Percentiles rank a stretch among this genome's conserved stretches.
phyloP scores from a whole-genome alignment of 2,797 vertebrate genomes.

The Ctenopoma kingsleyae region DNA sequence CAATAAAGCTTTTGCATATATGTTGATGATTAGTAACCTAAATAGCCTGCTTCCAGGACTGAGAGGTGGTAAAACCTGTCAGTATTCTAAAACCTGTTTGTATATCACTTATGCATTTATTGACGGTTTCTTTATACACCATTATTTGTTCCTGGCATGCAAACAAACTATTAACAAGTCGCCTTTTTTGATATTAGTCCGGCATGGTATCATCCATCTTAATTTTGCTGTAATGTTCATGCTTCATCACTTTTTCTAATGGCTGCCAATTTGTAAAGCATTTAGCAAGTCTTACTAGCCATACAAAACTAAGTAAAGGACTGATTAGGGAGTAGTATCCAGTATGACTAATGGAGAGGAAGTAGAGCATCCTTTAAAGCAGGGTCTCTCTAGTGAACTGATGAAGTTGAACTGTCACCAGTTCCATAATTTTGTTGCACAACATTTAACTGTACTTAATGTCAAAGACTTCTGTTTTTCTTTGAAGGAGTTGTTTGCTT shows the following conservation, averaged over 20 bases:
- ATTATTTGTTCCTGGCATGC: background rate
- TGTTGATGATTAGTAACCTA: background rate
- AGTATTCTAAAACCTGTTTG: too few species aligned
- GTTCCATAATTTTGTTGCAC: background rate
- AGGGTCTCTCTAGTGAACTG: background rate
- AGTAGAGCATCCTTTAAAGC: background rate
- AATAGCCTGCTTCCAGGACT: background rate
- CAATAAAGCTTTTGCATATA: background rate
- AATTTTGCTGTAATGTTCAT: conserved; percentile 13
- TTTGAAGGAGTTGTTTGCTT: background rate
- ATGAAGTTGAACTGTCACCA: background rate
- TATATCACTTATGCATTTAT: too few species aligned
- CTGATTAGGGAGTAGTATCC: conserved; percentile 1
- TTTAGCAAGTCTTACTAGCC: conserved; percentile 12
- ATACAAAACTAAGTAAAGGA: background rate
- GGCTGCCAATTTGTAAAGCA: conserved; percentile 20
- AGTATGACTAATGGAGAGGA: background rate
- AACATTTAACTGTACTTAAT: background rate
- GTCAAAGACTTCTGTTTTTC: background rate
- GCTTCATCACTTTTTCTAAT: conserved; percentile 7
- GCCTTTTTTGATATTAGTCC: background rate
- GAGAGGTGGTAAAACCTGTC: too few species aligned
- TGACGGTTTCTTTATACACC: too few species aligned
- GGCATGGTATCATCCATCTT: background rate
- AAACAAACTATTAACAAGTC: background rate